Evolutionary conservation across 1,140 invertebrate genomes (phyloP), one percentile per base, ranked within the genome.

Genomic region (Diachasmimorpha longicaudata): DNA sequence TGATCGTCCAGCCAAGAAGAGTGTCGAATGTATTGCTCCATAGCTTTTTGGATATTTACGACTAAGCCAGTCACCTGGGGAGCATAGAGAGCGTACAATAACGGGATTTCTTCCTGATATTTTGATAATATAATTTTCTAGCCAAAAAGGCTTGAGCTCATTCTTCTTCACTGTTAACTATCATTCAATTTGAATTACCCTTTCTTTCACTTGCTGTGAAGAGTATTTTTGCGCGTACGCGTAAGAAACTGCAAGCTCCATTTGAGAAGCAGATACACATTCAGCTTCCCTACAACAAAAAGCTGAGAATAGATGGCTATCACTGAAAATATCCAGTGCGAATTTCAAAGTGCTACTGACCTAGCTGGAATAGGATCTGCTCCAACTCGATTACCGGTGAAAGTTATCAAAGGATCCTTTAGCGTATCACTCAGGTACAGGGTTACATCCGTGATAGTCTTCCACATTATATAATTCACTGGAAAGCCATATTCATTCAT

Each of bases 401-500:
- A 25, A 4, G 3, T 25, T 3, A 63, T 25, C 4, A 71, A 31
- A 1, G 19, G 14, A 19, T 48, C 16, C 19, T 16, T 44, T 1
- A 71, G 14, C 1, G 9, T 44, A n/a, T 52, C 14, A 36, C 13
- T 71, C n/a, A 23, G 1, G 14, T 21, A 52, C 4, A 52, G 21
- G 14, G 25, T 14, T 11, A 23, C 3, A 21, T 71, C 48, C 16
- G 14, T 19, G 1, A 71, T 14, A 5, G 42, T 21, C 19, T 46
- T 71, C 70, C 70, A 71, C 21, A 48, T 25, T 23, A 71, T 25
- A 25, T 46, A 71, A 52, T 71, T 71, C 8, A 71, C 70, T 71
- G 70, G 4, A 31, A 31, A 31, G 31, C 6, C 6, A 31, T n/a
- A 31, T 31, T 31, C 13, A 58, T 21, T 21, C 14, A 63, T 52